Evolutionary conservation across 2,888 invertebrate species (phyloP).

Genomic region (Plebejus anna): DNA sequence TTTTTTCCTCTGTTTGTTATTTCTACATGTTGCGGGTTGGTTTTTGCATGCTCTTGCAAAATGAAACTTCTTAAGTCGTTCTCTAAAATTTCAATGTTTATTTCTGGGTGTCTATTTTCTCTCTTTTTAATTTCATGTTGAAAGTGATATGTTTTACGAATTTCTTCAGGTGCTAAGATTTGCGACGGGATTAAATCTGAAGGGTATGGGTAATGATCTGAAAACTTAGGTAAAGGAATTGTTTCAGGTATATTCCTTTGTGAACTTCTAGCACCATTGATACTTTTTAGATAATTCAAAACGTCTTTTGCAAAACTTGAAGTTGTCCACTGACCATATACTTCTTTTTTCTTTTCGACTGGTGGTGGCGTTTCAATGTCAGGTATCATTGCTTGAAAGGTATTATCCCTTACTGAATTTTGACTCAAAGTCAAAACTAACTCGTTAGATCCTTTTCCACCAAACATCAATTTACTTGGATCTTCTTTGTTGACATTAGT

Average conservation of each 20-base stretch:
- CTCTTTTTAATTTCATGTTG: constrained; percentile 48
- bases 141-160: constrained; percentile 46
- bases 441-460: constrained; percentile 35
- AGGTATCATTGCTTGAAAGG: constrained; percentile 41
- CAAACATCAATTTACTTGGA: constrained; percentile 38
- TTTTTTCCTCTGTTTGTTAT: constrained; percentile 53
- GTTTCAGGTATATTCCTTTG: constrained; percentile 54
- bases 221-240: constrained; percentile 54
- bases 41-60: constrained; percentile 52
- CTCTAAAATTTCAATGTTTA: constrained; percentile 62
- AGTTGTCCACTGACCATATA: constrained; percentile 65
- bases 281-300: constrained; percentile 63
- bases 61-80: constrained; percentile 55
- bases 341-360: constrained; percentile 47
- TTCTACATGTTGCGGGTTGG: constrained; percentile 53
- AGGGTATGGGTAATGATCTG: constrained; percentile 60
- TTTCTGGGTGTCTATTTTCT: constrained; percentile 46
- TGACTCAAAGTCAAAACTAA: constrained; percentile 32
- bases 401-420: constrained; percentile 35
- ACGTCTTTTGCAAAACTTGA: constrained; percentile 64
- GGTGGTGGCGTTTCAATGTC: constrained; percentile 59
- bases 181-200: constrained; percentile 56
- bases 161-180: constrained; percentile 50
- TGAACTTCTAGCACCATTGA: constrained; percentile 51
- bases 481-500: constrained; percentile 38